Conservation (phyloP, 64 coral and sea anemone species). For the Porites australiensis region DNA sequence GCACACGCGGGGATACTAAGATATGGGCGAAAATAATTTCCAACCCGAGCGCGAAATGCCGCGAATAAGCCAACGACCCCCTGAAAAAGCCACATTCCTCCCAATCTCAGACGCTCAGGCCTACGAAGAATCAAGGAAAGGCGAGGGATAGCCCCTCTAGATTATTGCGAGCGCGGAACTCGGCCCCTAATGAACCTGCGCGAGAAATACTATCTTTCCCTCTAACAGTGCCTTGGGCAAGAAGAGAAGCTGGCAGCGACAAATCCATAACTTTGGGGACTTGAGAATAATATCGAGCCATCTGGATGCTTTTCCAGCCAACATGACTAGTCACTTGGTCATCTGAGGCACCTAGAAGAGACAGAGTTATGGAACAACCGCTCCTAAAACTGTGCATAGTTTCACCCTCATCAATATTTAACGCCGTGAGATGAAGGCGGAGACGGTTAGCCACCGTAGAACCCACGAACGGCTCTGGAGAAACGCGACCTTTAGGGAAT, state of each 20-base stretch:
- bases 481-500: background rate
- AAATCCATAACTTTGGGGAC: slow-evolving; percentile 13
- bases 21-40: background rate
- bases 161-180: too few species aligned
- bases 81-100: background rate
- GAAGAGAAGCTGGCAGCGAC: background rate
- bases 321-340: slow-evolving; percentile 38
- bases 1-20: too few species aligned
- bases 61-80: background rate
- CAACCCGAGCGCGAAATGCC: background rate
- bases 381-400: slow-evolving; percentile 42
- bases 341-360: slow-evolving; percentile 6
- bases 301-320: slow-evolving; percentile 1
- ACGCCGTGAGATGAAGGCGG: background rate
- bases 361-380: slow-evolving; percentile 36
- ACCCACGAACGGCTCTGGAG: background rate
- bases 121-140: background rate
- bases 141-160: too few species aligned
- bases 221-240: background rate
- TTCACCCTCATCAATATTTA: background rate
- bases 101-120: background rate
- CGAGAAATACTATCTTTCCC: too few species aligned
- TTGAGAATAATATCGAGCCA: slow-evolving; percentile 15
- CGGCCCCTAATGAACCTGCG: too few species aligned
- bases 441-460: slow-evolving; percentile 33